Percentiles rank a stretch among this genome's conserved stretches.
Evolutionary conservation across 2,888 invertebrate genomes (phyloP).

Genomic region (Cyclophora albipunctata): DNA sequence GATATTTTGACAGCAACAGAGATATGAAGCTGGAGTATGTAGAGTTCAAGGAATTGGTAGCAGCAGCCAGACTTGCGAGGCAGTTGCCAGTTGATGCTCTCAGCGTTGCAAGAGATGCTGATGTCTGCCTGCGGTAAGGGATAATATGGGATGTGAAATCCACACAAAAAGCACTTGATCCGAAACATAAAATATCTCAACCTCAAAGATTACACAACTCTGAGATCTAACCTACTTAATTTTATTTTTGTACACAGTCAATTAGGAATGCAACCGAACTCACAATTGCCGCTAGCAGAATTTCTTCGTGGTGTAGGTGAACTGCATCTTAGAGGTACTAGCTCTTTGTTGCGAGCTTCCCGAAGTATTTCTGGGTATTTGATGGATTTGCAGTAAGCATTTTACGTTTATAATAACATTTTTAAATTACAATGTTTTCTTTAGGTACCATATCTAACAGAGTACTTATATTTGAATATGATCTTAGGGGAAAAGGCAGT

Average conservation of each 20-base stretch:
- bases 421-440: not conserved
- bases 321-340: constrained; percentile 79
- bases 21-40: constrained; percentile 69
- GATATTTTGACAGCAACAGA: constrained; percentile 75
- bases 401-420: not conserved
- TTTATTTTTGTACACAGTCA: constrained; percentile 29
- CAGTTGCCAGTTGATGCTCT: constrained; percentile 69
- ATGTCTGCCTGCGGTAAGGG: constrained; percentile 46
- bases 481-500: too few relatives aligned
- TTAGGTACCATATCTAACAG: not conserved
- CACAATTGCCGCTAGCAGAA: constrained; percentile 43
- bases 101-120: constrained; percentile 72
- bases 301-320: constrained; percentile 80
- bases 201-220: too few relatives aligned
- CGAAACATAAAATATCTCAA: not conserved
- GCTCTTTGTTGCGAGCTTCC: constrained; percentile 77
- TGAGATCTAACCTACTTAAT: too few relatives aligned
- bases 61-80: constrained; percentile 69
- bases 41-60: constrained; percentile 77
- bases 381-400: constrained; percentile 47
- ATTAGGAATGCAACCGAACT: constrained; percentile 44
- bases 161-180: not conserved
- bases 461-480: too few relatives aligned
- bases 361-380: constrained; percentile 47
- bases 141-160: not conserved